Evolutionary conservation across 2,797 vertebrate genomes (phyloP), one percentile per base, ranked within the genome.

Genomic region (Gymnopithys bicolor): DNA sequence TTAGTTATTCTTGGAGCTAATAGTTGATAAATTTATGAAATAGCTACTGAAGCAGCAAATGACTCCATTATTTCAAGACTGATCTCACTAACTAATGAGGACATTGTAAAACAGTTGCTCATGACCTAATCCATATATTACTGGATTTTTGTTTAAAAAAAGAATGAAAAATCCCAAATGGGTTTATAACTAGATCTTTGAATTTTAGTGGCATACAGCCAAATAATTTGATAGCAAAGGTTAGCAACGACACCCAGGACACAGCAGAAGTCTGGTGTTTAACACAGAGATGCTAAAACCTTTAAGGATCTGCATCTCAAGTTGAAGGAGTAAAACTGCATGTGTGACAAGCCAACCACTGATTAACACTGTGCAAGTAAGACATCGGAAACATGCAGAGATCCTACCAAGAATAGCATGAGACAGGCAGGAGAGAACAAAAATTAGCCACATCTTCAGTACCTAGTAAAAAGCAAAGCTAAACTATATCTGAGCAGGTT

Each of bases 1-100:
- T 92, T 74, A 66, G 81, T 69, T 93, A 94, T 59, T 92, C 70
- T 87, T 84, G 63, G 32, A 89, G 45, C 39, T 94, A 87, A 93
- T 74, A 76, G 70, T 35, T 87, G 78, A 84, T 77, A 67, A 63
- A 93, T 82, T 84, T 76, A 94, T 87, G 51, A 95, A 93, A 89
- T 30, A 90, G 70, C 27, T 93, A 89, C 63, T 82, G 78, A 84
- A 92, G 75, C 51, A 74, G 78, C 25, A 94, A 94, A 92, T 82
- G 0, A 84, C 46, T 93, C 66, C 46, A 73, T 92, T 69, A 82
- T 39, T 62, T 84, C 32, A 67, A 55, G 70, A 82, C 27, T 58
- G 30, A 71, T 87, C 46, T 92, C 62, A 48, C 66, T 82, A 66
- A 90, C 66, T 93, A 92, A 81, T 55, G n/a, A 95, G 70, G 37